phyloP scores from a whole-genome alignment of 2,113 vertebrate genomes.

The Ptilonorhynchus violaceus region DNA sequence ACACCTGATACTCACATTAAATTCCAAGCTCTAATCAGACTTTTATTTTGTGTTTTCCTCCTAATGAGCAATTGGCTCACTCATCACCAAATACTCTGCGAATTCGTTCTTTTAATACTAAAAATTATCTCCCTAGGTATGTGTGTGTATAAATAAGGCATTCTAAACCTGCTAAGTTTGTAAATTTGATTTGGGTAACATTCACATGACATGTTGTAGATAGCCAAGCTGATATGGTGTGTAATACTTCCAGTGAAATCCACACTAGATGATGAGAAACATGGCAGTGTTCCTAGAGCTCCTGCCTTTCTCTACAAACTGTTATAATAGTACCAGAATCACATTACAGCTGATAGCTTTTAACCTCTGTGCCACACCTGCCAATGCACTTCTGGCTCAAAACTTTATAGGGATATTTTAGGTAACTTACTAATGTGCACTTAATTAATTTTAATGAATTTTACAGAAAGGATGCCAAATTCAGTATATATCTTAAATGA shows the following conservation, averaged over 20 bases:
- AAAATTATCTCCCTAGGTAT: not conserved
- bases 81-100: not conserved
- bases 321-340: not conserved
- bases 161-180: not conserved
- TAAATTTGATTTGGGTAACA: not conserved
- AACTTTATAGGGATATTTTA: not conserved
- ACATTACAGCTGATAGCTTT: not conserved
- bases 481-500: not conserved
- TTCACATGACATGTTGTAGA: not conserved
- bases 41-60: slow-evolving; percentile 37
- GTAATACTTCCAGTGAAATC: not conserved
- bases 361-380: not conserved
- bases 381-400: not conserved
- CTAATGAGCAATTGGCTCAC: not conserved
- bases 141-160: not conserved
- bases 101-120: not conserved
- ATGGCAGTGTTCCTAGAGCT: not conserved
- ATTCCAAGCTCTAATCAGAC: not conserved
- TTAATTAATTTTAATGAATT: not conserved
- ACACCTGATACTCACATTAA: not conserved
- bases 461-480: not conserved
- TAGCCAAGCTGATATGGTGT: not conserved
- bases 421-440: not conserved
- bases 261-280: not conserved
- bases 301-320: not conserved